phyloP scores from a whole-genome alignment of 2,113 vertebrate species.

The Hypocryptadius cinnamomeus region DNA sequence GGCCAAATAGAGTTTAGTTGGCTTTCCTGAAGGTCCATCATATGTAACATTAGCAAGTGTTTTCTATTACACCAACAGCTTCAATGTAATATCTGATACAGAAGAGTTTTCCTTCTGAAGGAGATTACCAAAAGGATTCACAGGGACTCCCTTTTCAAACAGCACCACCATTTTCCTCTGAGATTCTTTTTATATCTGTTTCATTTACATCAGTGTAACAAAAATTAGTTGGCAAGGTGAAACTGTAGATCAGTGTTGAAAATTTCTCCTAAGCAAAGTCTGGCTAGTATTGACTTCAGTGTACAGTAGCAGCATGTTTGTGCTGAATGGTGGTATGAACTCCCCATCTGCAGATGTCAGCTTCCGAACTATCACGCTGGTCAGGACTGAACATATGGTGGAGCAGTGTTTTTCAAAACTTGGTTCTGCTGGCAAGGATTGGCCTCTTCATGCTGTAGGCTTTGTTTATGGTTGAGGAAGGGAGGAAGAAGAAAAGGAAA shows the following conservation, averaged over 20 bases:
- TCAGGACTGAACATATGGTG: conserved; percentile 41
- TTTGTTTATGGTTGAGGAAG: conserved; percentile 16
- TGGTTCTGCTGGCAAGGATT: conserved; percentile 36
- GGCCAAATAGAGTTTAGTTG: background rate
- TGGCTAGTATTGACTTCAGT: conserved; percentile 4
- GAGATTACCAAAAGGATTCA: background rate
- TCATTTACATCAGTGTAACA: background rate
- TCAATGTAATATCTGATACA: background rate
- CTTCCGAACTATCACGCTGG: background rate
- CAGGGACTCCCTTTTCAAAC: background rate
- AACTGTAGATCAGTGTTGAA: background rate
- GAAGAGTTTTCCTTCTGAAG: background rate
- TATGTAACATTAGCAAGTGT: background rate
- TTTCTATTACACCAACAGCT: background rate
- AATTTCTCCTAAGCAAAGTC: conserved; percentile 8
- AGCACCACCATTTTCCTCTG: background rate
- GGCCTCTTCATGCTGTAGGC: conserved; percentile 36
- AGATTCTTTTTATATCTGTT: background rate
- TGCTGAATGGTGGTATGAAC: background rate
- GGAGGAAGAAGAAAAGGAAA: background rate
- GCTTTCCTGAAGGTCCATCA: background rate
- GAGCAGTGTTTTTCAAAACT: conserved; percentile 26
- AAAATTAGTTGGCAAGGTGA: background rate
- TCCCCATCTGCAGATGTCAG: conserved; percentile 28
- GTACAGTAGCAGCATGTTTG: background rate